A percentile compares a stretch with the other conserved stretches of the same genome.
Conservation (phyloP, 2,888 invertebrate species). For the Rhingia rostrata region DNA sequence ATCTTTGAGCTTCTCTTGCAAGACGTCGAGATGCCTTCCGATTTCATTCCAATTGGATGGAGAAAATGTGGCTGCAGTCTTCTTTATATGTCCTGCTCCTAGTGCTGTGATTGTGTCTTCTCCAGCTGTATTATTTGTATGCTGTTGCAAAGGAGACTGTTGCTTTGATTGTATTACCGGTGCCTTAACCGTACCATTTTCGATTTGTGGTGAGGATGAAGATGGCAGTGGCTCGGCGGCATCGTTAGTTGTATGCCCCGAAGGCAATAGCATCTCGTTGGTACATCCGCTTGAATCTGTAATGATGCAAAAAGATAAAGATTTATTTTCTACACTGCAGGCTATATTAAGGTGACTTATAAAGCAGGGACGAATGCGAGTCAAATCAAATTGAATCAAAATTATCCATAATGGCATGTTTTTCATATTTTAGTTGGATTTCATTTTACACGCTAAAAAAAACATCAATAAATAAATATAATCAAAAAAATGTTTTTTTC, state of each 20-base stretch:
- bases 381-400: too few species aligned
- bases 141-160: constrained; percentile 25
- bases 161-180: constrained; percentile 39
- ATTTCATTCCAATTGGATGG: constrained; percentile 80
- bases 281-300: constrained; percentile 78
- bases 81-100: constrained; percentile 42
- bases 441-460: too few species aligned
- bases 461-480: too few species aligned
- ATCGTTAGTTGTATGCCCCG: constrained; percentile 82
- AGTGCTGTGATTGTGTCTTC: constrained; percentile 51
- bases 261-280: constrained; percentile 83
- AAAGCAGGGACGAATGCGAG: background rate
- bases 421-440: too few species aligned
- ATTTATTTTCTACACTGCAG: background rate
- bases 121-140: constrained; percentile 66
- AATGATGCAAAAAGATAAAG: constrained; percentile 19
- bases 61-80: constrained; percentile 66
- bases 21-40: constrained; percentile 83
- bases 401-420: too few species aligned
- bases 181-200: constrained; percentile 42
- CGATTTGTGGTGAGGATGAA: constrained; percentile 51
- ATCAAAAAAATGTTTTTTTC: too few species aligned
- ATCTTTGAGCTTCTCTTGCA: constrained; percentile 86
- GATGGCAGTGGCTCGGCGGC: constrained; percentile 79
- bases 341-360: background rate